These are phyloP conservation scores for Apteryx owenii DNA, from an alignment of 2,113 vertebrate species.

Conservation along the genomic window DNA sequence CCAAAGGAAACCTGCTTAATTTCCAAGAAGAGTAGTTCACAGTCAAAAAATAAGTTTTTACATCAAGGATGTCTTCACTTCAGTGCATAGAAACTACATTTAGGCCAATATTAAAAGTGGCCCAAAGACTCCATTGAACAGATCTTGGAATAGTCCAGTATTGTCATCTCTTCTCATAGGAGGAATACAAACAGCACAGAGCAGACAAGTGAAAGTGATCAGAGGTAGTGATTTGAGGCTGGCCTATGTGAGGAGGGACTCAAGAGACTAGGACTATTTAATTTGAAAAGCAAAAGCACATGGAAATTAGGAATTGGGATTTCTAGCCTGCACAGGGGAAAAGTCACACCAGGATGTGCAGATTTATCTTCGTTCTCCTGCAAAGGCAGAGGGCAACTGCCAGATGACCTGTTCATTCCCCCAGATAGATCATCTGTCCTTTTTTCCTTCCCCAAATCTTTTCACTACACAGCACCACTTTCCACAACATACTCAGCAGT, in stretches of 20 bases:
- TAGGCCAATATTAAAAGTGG: background rate
- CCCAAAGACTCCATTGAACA: background rate
- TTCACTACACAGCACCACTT: background rate
- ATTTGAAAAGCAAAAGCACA: constrained; percentile 39
- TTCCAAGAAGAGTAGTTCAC: background rate
- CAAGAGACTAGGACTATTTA: background rate
- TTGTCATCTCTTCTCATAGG: background rate
- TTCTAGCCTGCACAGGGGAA: background rate
- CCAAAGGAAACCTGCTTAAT: background rate
- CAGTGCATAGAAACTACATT: background rate
- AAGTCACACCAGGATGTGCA: background rate
- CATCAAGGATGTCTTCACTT: background rate
- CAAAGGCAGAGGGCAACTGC: background rate
- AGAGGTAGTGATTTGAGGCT: background rate
- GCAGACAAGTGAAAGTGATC: background rate
- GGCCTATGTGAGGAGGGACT: background rate
- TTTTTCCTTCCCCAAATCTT: background rate
- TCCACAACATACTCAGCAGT: background rate
- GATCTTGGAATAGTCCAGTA: background rate
- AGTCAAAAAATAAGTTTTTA: background rate
- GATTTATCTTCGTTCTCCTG: background rate
- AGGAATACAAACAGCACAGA: background rate
- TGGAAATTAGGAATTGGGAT: background rate
- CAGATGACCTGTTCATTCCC: background rate
- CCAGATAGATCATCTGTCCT: fast-evolving